Evolutionary conservation across 2,888 invertebrate genomes (phyloP).

Genomic region (Pseudeuparius sepicola): DNA sequence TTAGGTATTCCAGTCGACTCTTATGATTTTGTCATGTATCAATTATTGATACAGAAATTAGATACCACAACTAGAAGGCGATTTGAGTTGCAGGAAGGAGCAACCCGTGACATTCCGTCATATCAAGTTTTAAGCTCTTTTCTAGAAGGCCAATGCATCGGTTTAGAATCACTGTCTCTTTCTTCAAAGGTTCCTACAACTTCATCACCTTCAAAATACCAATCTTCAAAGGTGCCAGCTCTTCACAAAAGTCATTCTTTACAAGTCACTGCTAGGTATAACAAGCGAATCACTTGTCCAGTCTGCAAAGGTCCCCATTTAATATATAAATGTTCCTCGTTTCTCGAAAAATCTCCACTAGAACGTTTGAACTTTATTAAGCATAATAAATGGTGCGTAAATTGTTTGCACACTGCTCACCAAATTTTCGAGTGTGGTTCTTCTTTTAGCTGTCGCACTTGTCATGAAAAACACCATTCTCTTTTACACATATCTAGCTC

Average conservation of each 20-base stretch:
- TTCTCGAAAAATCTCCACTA: not conserved
- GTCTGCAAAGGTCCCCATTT: no score
- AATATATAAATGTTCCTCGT: not conserved
- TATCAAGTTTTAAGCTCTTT: not conserved
- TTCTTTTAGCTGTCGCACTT: not conserved
- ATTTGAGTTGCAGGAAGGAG: slow-evolving; percentile 2
- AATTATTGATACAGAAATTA: slow-evolving; percentile 6
- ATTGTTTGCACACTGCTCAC: slow-evolving; percentile 1
- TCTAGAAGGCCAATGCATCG: slow-evolving; percentile 4
- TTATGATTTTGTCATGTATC: slow-evolving; percentile 1
- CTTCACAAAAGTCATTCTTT: no score
- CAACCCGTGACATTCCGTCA: not conserved
- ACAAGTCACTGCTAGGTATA: no score
- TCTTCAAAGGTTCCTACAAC: not conserved
- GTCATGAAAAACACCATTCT: slow-evolving; percentile 2
- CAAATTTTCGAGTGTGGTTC: not conserved
- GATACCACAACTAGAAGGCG: slow-evolving; percentile 1
- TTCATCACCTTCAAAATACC: not conserved
- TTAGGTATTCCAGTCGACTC: not conserved
- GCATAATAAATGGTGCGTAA: not conserved
- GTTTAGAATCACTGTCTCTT: slow-evolving; percentile 4
- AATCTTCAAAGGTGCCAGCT: no score
- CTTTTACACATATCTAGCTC: not conserved
- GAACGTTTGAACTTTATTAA: not conserved
- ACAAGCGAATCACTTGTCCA: no score